Percentiles rank a stretch among this genome's conserved stretches.
Evolutionary conservation across 37 sponge, comb jelly and placozoan species (phyloP).

Genomic region (Ephydatia muelleri): DNA sequence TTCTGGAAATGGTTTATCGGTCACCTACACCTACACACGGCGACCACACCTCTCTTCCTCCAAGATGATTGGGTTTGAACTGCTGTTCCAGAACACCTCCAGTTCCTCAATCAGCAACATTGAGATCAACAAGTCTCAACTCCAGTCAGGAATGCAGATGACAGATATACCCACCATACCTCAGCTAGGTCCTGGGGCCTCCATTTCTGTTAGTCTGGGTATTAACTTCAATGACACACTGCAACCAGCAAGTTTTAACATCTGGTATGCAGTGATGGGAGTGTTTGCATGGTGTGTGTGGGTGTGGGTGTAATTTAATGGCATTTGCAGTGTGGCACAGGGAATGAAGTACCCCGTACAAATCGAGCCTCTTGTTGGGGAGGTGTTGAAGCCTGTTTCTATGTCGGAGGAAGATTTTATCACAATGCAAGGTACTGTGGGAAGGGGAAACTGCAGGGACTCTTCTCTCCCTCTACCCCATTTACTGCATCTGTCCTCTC

Average conservation of each 20-base stretch:
- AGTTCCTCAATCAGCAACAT: conserved; percentile 46
- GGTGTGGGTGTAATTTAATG: not conserved
- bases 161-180: conserved; percentile 20
- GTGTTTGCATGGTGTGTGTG: not conserved
- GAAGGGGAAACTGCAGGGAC: not conserved
- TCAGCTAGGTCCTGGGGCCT: conserved; percentile 57
- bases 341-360: conserved; percentile 77
- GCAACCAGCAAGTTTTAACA: conserved; percentile 93
- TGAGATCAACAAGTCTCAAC: conserved; percentile 43
- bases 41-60: conserved; percentile 63
- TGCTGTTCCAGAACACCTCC: conserved; percentile 71
- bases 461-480: not conserved
- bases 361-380: conserved; percentile 89
- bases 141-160: conserved; percentile 78
- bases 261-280: conserved; percentile 52
- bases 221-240: conserved; percentile 96
- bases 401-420: conserved; percentile 58
- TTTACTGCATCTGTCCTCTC: not conserved
- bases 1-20: conserved; percentile 72
- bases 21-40: conserved; percentile 70
- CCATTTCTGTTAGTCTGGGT: conserved; percentile 61
- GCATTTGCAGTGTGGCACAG: conserved; percentile 26
- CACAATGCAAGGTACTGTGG: conserved; percentile 53
- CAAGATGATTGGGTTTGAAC: conserved; percentile 75
- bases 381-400: conserved; percentile 60